Base-by-base conservation (phyloP, 2,888 invertebrate species). In the Phasia obesa region DNA sequence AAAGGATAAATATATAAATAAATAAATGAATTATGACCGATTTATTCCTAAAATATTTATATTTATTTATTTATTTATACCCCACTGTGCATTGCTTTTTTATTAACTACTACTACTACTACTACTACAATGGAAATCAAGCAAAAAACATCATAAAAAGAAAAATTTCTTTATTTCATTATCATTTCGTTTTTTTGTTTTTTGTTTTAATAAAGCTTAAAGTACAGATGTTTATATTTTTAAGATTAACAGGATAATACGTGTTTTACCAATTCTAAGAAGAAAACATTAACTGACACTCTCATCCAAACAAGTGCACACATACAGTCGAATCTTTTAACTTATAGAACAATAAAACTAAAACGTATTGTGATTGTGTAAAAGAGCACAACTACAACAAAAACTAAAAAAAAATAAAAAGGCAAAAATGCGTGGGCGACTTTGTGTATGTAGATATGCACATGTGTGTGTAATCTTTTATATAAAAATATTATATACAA, bases 391-490 rank as follows among this genome's bases (percentile, higher is more conserved):
- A 38, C 1, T 15, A 3, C 17, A 51, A 53, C 6, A 31, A 47
- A 27, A 47, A 31, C 9, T 2, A 35, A 35, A 35, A 1, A 9
- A 35, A 35, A 35, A 5, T 1, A 35, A 35, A 35, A 1, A 35
- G 11, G 11, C 3, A 51, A 70, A 73, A 78, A n/a, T 79, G 78
- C 78, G 78, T 79, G 65, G 78, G 71, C 51, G 78, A 51, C 21
- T 70, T 13, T 42, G 38, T 42, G 38, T 42, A 15, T 42, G 13
- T 38, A 31, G 2, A 31, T 31, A 31, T 31, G 2, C 5, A 31
- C 31, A 13, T 38, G 7, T 38, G 11, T 38, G 38, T 38, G 7
- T 13, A 11, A 5, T 1, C n/a, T n/a, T n/a, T n/a, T n/a, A n/a
- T n/a, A n/a, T n/a, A n/a, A n/a, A n/a, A n/a, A n/a, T n/a, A n/a